Conservation (phyloP, 2,797 vertebrate genomes). For the Bucorvus abyssinicus region DNA sequence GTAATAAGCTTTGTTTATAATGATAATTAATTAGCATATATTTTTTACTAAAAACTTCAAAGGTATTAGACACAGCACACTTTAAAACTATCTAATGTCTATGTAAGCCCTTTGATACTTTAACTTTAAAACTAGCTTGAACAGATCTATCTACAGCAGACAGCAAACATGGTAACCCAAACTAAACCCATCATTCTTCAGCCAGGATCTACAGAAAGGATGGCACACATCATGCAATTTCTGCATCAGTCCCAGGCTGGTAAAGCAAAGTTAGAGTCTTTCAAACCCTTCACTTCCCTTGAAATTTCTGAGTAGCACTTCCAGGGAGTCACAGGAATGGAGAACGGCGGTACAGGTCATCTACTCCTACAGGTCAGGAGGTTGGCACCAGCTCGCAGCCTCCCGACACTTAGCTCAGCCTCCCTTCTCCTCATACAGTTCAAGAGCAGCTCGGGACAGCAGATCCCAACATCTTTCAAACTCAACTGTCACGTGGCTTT, state of each 20-base stretch:
- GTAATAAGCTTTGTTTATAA: neutral
- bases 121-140: neutral
- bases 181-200: neutral
- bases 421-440: neutral
- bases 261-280: neutral
- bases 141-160: neutral
- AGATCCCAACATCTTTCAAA: neutral
- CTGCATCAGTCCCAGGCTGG: neutral
- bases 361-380: neutral
- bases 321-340: neutral
- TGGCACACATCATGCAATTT: neutral
- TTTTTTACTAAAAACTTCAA: neutral
- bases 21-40: neutral
- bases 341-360: neutral
- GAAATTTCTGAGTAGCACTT: neutral
- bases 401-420: rapidly evolving
- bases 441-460: neutral
- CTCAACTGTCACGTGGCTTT: neutral
- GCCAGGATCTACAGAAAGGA: neutral
- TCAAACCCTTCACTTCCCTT: neutral
- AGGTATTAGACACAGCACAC: neutral
- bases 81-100: neutral
- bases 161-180: neutral
- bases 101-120: neutral
- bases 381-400: neutral